Base-by-base conservation (phyloP, 1,140 invertebrate genomes). In the Polypedilum vanderplanki region DNA sequence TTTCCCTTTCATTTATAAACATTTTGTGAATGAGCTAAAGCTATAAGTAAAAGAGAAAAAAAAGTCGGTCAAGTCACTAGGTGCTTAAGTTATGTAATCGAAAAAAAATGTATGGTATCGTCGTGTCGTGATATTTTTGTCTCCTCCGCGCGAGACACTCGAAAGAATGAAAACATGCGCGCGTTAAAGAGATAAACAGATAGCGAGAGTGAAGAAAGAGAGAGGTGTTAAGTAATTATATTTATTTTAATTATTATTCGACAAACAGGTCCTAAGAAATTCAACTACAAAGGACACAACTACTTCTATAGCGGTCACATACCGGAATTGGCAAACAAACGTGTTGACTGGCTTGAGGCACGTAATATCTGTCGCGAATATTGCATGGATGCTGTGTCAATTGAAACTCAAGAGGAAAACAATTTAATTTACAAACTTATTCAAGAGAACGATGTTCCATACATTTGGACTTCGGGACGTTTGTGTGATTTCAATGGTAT, bases 391-490 rank as follows among this genome's bases (percentile, higher is more conserved):
- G 87, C 94, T 67, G 89, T 95, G 4, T 93, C 93, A 1, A 85
- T 95, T 78, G 94, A 96, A 82, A 91, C 91, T 0, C 91, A 94
- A 83, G 92, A 94, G 81, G 93, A 96, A 81, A 94, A 95, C 80
- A 93, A 95, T 81, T 88, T 95, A 77, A 89, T 95, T 80, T 92
- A 92, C 87, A 90, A 89, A 79, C 86, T 95, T 10, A 92, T 96
- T 76, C 90, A 93, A 83, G 89, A 92, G 83, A 92, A 93, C 78
- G 91, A 95, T 82, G 88, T 94, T n/a, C 92, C 93, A 1, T 95
- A 94, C 86, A 95, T 95, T 78, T 96, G 94, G 94, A 95, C 93
- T 0, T 92, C 91, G 18, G 94, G 94, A 64, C 89, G 94, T 77
- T 87, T 96, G 40, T 96, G 94, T 80, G 93, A 96, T 85, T 96